Base-by-base conservation (phyloP, 2,797 vertebrate genomes). In the Holocentrus rufus region DNA sequence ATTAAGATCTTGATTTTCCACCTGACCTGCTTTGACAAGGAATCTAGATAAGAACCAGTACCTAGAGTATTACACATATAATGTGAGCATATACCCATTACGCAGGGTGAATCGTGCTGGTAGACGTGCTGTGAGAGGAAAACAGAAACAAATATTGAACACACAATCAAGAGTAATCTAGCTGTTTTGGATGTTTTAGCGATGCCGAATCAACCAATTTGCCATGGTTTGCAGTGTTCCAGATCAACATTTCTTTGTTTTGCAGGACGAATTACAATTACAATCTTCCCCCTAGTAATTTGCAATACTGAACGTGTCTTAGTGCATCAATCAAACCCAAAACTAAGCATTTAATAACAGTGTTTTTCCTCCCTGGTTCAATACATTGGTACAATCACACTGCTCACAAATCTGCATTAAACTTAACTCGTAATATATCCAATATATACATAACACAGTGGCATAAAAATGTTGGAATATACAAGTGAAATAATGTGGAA, bases 401-500 rank as follows among this genome's bases (percentile, higher is more conserved):
- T 44, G 42, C 15, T 3, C 42, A 15, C 39, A 42, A 42, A 42
- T n/a, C n/a, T n/a, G n/a, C n/a, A n/a, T n/a, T n/a, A n/a, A n/a
- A n/a, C n/a, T n/a, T n/a, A n/a, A n/a, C n/a, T n/a, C n/a, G n/a
- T n/a, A n/a, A n/a, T n/a, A n/a, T n/a, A n/a, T n/a, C n/a, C n/a
- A n/a, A n/a, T n/a, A n/a, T n/a, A n/a, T n/a, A n/a, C n/a, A n/a
- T n/a, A n/a, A 57, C 17, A 4, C 8, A 22, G 7, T 13, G 49
- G 56, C 42, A 67, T 53, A 57, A 54, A 72, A 47, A 59, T 47
- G 30, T 27, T 23, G 69, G 15, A 63, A 53, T 60, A 49, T 67
- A 75, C 69, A 77, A 82, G 68, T 85, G 67, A 79, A 83, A 87
- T 74, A 74, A 75, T 50, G 67, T 56, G 76, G 67, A 81, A 59